Conservation (phyloP, 2,888 invertebrate genomes). For the Drosophila borealis region DNA sequence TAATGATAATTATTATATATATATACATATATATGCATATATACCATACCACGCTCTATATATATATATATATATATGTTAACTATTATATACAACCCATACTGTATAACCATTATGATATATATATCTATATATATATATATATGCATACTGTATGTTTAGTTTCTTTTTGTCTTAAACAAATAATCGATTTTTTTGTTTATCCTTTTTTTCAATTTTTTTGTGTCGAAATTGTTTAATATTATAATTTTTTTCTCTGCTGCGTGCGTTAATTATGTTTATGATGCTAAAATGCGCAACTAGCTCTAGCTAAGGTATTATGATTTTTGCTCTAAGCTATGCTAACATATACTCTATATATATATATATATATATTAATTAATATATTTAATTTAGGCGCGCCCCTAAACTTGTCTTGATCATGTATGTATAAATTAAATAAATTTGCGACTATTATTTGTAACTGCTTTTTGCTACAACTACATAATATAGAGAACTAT, state of each 20-base stretch:
- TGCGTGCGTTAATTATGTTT: constrained; percentile 43
- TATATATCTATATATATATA: constrained; percentile 20
- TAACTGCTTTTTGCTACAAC: constrained; percentile 62
- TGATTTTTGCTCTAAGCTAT: constrained; percentile 77
- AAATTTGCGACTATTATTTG: constrained; percentile 61
- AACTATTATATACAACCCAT: constrained; percentile 55
- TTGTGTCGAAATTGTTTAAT: constrained; percentile 64
- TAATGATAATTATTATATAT: constrained; percentile 74
- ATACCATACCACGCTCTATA: constrained; percentile 34
- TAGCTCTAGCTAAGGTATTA: constrained; percentile 72
- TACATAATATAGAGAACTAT: constrained; percentile 18
- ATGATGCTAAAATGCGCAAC: constrained; percentile 21
- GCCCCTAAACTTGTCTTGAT: constrained; percentile 52
- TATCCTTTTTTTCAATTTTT: constrained; percentile 44
- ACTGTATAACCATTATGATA: constrained; percentile 66
- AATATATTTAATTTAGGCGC: constrained; percentile 41
- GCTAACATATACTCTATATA: constrained; percentile 44
- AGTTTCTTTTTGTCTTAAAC: constrained; percentile 45
- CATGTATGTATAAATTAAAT: constrained; percentile 71
- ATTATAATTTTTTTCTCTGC: constrained; percentile 48
- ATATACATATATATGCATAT: constrained; percentile 53
- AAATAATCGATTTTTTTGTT: constrained; percentile 30
- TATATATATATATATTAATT: constrained; percentile 26
- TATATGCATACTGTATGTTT: constrained; percentile 56
- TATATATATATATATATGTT: constrained; percentile 54